phyloP scores from a whole-genome alignment of 2,888 invertebrate genomes.

The Mythimna lalbum region DNA sequence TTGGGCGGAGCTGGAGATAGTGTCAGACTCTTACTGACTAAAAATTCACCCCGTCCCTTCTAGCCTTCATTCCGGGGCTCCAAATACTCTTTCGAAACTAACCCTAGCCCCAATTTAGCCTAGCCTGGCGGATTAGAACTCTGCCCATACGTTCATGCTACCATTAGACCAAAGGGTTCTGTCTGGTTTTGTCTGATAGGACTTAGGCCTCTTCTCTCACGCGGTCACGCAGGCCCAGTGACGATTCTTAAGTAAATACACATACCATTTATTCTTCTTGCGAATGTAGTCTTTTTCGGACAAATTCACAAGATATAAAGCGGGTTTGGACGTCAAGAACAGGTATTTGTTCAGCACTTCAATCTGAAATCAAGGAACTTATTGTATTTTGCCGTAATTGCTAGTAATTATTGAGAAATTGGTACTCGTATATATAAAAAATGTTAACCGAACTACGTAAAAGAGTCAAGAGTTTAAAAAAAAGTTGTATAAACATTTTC shows the following conservation, averaged over 20 bases:
- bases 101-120: too few relatives aligned
- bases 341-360: conserved; percentile 98
- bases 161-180: neutral
- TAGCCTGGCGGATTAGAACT: neutral
- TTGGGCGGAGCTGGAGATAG: too few relatives aligned
- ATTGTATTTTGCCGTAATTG: neutral
- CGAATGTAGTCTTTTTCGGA: conserved; percentile 99
- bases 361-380: conserved; percentile 92
- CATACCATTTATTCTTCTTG: conserved; percentile 99
- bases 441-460: neutral
- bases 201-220: too few relatives aligned
- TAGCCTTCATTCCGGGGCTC: too few relatives aligned
- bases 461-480: too few relatives aligned
- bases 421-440: neutral
- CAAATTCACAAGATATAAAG: conserved; percentile 98
- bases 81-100: too few relatives aligned
- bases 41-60: too few relatives aligned
- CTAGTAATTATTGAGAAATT: neutral
- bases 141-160: neutral
- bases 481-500: too few relatives aligned
- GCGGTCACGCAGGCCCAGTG: too few relatives aligned
- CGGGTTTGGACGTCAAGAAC: conserved; percentile 99
- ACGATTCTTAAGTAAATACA: conserved; percentile 1
- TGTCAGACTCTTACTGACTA: too few relatives aligned
- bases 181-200: too few relatives aligned